A percentile compares a stretch with the other conserved stretches of the same genome.
Evolutionary conservation across 2,113 vertebrate genomes (phyloP).

Genomic region (Vidua macroura): DNA sequence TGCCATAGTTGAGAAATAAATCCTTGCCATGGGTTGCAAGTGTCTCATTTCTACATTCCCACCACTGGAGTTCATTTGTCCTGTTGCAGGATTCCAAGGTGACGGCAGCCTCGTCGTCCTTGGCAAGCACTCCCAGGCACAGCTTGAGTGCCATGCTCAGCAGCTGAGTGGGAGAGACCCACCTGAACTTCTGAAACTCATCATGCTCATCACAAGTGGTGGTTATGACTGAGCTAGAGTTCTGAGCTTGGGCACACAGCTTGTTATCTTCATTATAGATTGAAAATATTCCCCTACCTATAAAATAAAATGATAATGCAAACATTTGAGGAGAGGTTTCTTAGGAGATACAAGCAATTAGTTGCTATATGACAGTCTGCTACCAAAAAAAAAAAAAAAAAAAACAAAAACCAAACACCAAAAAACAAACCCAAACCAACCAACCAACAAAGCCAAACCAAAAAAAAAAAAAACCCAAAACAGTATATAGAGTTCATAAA

Average conservation of each 20-base stretch:
- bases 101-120: conserved; percentile 75
- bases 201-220: conserved; percentile 69
- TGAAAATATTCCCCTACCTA: conserved; percentile 81
- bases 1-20: conserved; percentile 86
- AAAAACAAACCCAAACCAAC: no score
- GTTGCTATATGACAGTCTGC: not conserved
- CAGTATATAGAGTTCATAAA: not conserved
- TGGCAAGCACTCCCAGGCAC: conserved; percentile 79
- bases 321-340: not conserved
- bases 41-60: conserved; percentile 89
- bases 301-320: not conserved
- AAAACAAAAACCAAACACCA: not conserved
- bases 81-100: conserved; percentile 79
- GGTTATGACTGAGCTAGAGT: conserved; percentile 63
- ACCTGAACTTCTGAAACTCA: conserved; percentile 85
- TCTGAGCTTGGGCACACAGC: conserved; percentile 79
- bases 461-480: no score
- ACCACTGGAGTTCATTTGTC: conserved; percentile 79
- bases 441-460: not conserved
- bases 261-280: conserved; percentile 88
- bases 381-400: not conserved
- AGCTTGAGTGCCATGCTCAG: conserved; percentile 84
- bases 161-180: conserved; percentile 82
- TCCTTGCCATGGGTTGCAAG: conserved; percentile 78
- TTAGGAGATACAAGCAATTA: not conserved